These are phyloP conservation scores for Aphodius sticticus DNA, from an alignment of 2,888 invertebrate species.

Conservation along the genomic window DNA sequence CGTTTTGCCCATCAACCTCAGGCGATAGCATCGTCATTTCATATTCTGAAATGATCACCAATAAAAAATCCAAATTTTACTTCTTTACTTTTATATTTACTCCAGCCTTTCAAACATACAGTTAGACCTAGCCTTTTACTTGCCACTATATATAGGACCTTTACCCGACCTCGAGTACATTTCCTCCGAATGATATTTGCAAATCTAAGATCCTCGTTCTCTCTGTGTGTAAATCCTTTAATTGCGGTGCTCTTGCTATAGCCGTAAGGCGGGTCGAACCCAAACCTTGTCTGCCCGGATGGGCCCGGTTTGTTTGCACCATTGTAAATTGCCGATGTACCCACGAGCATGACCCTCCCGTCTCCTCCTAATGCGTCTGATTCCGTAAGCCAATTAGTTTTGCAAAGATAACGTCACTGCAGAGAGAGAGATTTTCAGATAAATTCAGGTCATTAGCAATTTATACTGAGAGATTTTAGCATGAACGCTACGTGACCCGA, in stretches of 20 bases:
- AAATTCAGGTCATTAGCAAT: not conserved
- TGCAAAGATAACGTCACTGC: constrained; percentile 30
- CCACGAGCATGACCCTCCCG: constrained; percentile 10
- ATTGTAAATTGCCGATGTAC: constrained; percentile 29
- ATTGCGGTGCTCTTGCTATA: not conserved
- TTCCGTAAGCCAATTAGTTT: constrained; percentile 35
- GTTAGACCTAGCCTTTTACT: too few species aligned
- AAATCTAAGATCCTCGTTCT: not conserved
- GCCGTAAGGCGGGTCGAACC: not conserved
- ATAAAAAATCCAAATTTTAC: too few species aligned
- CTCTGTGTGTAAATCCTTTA: not conserved
- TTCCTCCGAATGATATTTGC: not conserved
- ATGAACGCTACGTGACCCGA: not conserved
- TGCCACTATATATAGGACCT: too few species aligned
- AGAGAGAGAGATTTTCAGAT: not conserved
- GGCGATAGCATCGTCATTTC: too few species aligned
- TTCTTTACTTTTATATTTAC: too few species aligned
- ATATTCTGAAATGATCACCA: too few species aligned
- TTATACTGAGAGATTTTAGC: not conserved
- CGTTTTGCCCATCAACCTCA: too few species aligned
- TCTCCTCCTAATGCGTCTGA: constrained; percentile 27
- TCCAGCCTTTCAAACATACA: too few species aligned
- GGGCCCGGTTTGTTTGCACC: constrained; percentile 27
- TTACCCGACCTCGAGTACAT: not conserved
- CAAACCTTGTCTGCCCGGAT: not conserved